Evolutionary conservation across 2,113 vertebrate genomes (phyloP).

Genomic region (Muscicapa adusta): DNA sequence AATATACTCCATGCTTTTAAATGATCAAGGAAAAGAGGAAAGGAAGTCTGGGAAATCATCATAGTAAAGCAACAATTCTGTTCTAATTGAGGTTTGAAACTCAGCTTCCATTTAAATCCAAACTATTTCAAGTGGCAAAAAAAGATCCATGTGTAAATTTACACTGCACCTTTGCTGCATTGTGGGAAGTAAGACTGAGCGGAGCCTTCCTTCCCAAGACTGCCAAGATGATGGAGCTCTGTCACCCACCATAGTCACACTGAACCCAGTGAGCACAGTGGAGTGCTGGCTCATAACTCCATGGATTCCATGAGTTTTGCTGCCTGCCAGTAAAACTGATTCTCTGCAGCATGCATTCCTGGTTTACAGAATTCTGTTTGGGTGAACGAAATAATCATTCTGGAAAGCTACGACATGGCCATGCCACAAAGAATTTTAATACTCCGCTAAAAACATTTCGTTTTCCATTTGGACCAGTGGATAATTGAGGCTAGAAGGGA

Average conservation of each 20-base stretch:
- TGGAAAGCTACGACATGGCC: neutral
- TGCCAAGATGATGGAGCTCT: neutral
- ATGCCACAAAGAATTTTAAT: neutral
- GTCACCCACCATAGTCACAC: fast-evolving
- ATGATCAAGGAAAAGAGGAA: neutral
- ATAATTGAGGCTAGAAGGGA: neutral
- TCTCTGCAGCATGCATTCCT: neutral
- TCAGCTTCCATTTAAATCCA: neutral
- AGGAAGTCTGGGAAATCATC: neutral
- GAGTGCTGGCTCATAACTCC: neutral
- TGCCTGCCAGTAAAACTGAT: neutral
- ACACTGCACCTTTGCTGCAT: neutral
- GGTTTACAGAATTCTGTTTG: neutral
- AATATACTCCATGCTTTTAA: neutral
- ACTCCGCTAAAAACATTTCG: neutral
- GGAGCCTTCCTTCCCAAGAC: neutral
- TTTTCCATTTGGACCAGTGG: fast-evolving
- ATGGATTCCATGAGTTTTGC: neutral
- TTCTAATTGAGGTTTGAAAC: neutral
- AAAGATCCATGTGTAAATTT: neutral
- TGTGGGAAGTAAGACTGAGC: neutral
- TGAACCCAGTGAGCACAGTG: neutral
- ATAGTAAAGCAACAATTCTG: neutral
- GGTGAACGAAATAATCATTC: neutral
- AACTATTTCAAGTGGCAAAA: neutral